Percentiles rank a stretch among this genome's conserved stretches.
Conservation (phyloP, 2,113 vertebrate species). For the Panthera uncia region DNA sequence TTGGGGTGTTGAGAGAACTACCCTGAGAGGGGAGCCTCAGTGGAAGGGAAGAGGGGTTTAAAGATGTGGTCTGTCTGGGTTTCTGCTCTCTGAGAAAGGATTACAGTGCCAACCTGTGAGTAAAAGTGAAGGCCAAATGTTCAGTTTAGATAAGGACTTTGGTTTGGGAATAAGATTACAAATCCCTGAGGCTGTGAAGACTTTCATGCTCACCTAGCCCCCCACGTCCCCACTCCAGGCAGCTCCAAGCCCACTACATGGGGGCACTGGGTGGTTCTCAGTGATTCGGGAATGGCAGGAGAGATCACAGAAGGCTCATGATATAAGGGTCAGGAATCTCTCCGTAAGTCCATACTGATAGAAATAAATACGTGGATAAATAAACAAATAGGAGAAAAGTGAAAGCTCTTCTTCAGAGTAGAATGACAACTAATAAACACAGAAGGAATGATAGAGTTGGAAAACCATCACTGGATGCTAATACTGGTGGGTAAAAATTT, state of each 20-base stretch:
- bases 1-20: neutral
- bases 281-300: neutral
- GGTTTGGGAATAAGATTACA: neutral
- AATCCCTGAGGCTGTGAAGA: neutral
- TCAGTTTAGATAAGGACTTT: neutral
- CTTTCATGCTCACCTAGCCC: fast-evolving
- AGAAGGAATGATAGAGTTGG: neutral
- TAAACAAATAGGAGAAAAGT: neutral
- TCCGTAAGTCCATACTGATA: neutral
- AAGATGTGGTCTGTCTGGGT: neutral
- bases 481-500: neutral
- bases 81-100: neutral
- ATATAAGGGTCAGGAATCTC: neutral
- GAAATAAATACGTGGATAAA: neutral
- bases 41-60: fast-evolving
- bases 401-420: neutral
- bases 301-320: neutral
- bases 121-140: neutral
- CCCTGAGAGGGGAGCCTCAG: neutral
- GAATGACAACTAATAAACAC: neutral
- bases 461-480: neutral
- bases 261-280: neutral
- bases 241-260: neutral
- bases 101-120: neutral
- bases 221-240: neutral